Base-by-base conservation (phyloP, 1,140 invertebrate genomes). In the Thaumetopoea pityocampa region DNA sequence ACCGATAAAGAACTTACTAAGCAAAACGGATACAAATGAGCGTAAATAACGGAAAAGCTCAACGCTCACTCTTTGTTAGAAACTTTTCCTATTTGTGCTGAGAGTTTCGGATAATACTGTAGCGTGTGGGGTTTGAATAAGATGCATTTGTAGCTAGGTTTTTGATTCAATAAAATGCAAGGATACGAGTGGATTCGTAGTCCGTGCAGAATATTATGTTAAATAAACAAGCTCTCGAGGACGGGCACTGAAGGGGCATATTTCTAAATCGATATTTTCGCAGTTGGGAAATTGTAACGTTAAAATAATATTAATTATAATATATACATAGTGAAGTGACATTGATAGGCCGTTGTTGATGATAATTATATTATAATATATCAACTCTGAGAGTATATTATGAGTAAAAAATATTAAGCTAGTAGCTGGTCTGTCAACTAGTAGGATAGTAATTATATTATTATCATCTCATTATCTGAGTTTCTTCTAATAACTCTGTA, bases 21-120 rank as follows among this genome's bases (percentile, higher is more conserved):
- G 44, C 56, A 61, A 51, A 62, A 59, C 38, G 55, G 58, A 62
- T 61, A 61, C 51, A 58, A 68, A 68, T 63, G 47, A 51, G 35
- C 28, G 51, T 54, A 55, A 53, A 63, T 62, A 65, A 59, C 48
- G 30, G 28, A 44, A 49, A 54, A 42, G 18, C 37, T 33, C 24
- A 36, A 53, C 38, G 38, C 27, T 51, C 51, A 41, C 51, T 63
- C 38, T 53, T 54, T 48, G 52, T 43, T 59, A 38, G 16, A 8
- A 11, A 9, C 28, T 27, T 7, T 12, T 16, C 9, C 9, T 8
- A 27, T 22, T n/a, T 19, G 23, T 14, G 8, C 14, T 15, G 36
- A 41, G 48, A 55, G 30, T 49, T 52, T 44, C 24, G 15, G 7
- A 37, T 35, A 30, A 29, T 36, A 47, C 15, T 20, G 27, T 44